Percentiles rank a stretch among this genome's conserved stretches.
Conservation (phyloP, 2,888 invertebrate genomes). For the Drosophila meridionalis region DNA sequence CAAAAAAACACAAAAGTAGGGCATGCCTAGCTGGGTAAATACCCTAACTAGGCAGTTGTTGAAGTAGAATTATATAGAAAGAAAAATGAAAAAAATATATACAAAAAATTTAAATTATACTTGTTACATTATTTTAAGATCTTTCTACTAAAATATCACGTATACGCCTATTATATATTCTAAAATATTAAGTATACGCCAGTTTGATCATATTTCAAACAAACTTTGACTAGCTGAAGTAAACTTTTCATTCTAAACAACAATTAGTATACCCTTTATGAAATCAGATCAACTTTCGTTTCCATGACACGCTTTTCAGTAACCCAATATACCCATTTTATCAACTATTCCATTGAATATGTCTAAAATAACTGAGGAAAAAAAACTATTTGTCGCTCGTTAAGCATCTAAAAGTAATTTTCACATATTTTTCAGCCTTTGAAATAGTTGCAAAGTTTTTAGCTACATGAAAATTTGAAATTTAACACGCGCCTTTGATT, state of each 20-base stretch:
- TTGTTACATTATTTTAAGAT: too few relatives aligned
- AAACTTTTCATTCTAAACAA: neutral
- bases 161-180: neutral
- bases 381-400: slow-evolving; percentile 17
- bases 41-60: neutral
- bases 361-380: neutral
- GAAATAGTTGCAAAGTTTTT: slow-evolving; percentile 3
- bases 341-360: neutral
- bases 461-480: slow-evolving; percentile 40
- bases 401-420: slow-evolving; percentile 30
- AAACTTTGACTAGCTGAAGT: neutral
- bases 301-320: too few relatives aligned
- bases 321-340: neutral
- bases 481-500: slow-evolving; percentile 53
- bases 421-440: slow-evolving; percentile 18
- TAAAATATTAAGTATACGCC: neutral
- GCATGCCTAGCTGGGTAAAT: neutral
- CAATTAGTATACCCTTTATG: neutral
- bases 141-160: neutral
- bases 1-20: neutral
- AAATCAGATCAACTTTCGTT: neutral
- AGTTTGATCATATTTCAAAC: neutral
- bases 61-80: neutral
- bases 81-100: too few relatives aligned
- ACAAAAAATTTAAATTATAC: neutral